phyloP scores from a whole-genome alignment of 2,113 vertebrate genomes.

The Isurus oxyrinchus region DNA sequence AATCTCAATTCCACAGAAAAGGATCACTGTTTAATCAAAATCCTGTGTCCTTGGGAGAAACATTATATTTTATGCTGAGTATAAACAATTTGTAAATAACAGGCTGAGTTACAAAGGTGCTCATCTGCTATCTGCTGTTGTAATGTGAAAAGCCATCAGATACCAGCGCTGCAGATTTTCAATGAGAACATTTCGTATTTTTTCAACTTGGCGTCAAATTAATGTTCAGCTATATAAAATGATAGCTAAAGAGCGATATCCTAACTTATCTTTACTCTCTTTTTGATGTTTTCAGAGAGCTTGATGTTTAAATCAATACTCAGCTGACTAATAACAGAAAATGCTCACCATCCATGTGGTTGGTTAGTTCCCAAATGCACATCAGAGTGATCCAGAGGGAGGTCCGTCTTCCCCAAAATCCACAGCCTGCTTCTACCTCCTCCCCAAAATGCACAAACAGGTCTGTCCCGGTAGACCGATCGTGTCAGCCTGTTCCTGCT shows the following conservation, averaged over 20 bases:
- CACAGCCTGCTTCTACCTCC: too few species aligned
- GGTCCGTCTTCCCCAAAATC: too few species aligned
- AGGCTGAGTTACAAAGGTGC: background rate
- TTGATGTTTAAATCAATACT: background rate
- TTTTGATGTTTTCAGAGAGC: background rate
- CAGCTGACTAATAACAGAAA: background rate
- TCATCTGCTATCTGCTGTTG: background rate
- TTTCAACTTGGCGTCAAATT: background rate
- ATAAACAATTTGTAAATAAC: background rate
- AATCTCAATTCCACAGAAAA: background rate
- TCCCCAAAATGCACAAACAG: too few species aligned
- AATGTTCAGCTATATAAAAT: background rate
- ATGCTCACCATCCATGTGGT: background rate
- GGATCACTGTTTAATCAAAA: background rate
- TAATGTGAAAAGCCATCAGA: background rate
- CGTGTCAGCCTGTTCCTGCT: too few species aligned
- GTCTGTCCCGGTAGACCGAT: too few species aligned
- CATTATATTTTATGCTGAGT: background rate
- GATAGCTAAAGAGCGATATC: background rate
- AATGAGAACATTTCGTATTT: background rate
- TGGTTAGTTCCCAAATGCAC: background rate
- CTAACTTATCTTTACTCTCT: background rate
- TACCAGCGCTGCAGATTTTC: background rate
- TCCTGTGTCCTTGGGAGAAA: background rate
- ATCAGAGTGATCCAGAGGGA: background rate